Base-by-base conservation (phyloP, 1,140 invertebrate species). In the Copidosoma floridanum region DNA sequence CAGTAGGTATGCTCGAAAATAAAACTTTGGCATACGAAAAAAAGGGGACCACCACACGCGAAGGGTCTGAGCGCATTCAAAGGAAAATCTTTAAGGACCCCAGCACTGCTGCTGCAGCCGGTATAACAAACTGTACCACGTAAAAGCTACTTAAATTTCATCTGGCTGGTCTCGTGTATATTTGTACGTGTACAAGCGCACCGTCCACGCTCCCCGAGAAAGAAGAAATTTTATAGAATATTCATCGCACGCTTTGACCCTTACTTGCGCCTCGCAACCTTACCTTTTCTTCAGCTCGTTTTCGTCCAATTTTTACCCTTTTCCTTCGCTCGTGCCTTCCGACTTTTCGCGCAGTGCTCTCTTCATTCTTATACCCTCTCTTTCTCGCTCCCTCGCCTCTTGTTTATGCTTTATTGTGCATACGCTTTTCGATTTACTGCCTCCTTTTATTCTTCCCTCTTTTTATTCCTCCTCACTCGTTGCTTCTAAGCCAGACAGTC, bases 201-300 rank as follows among this genome's bases (percentile, higher is more conserved):
- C 18, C 2, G 11, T 46, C 21, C 11, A n/a, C n/a, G n/a, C n/a
- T 5, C 18, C 18, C 8, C 2, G 40, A 10, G 40, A 46, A 21
- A 11, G 16, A 48, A 6, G 14, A 32, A 55, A 43, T 32, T 6
- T 32, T 20, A 44, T 44, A 44, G 6, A 55, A 41, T 29, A 55
- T 55, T 55, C 52, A 55, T 43, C 38, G 29, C n/a, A 21, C 40
- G 24, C 18, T 55, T 55, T 55, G 40, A 50, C 47, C 47, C 47
- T 35, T 50, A 43, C 24, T 43, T 27, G n/a, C 43, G 18, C 14
- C 27, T 41, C 12, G 32, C 54, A n/a, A n/a, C n/a, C n/a, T n/a
- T n/a, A n/a, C n/a, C n/a, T n/a, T n/a, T n/a, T n/a, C n/a, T n/a
- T n/a, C n/a, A n/a, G n/a, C n/a, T n/a, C n/a, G n/a, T n/a, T n/a